Base-by-base conservation (phyloP, 2,888 invertebrate species). In the Cerceris rybyensis region DNA sequence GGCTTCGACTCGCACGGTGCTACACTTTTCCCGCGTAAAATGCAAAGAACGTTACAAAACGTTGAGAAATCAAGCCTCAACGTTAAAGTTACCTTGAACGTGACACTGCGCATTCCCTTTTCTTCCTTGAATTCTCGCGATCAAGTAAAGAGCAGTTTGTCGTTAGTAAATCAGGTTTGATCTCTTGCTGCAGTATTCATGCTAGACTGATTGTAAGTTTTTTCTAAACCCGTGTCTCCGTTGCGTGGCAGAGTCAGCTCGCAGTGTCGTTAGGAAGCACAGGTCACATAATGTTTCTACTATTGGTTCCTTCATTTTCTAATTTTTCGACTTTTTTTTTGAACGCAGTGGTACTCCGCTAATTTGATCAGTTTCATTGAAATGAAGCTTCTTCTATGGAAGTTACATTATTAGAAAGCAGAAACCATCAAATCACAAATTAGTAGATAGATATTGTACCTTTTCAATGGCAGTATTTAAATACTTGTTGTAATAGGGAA, bases 161-260 rank as follows among this genome's bases (percentile, higher is more conserved):
- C 68, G 17, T 58, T 65, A n/a, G 59, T 28, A 66, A 72, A 80
- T 80, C 75, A 61, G 43, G 71, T 11, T 46, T 11, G 52, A 78
- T 60, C 66, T 69, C 42, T 66, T 75, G 4, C 28, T 28, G 75
- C 69, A 80, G 69, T 75, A 69, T 75, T 75, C 80, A 70, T 67
- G 65, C 17, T n/a, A 16, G 8, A n/a, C 17, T 41, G 61, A 55
- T 50, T 57, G 70, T 71, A n/a, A n/a, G n/a, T n/a, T 28, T 28
- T 75, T 63, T 41, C 46, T 54, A 57, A 70, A 74, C 17, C 4
- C 28, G 52, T 60, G 72, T 46, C 63, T 43, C 63, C 61, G 60
- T 69, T 55, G 13, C 70, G 28, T 41, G 46, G 59, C 78, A 54
- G 28, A 28, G 28, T 28, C 28, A 28, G 28, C 4, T 28, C 2